phyloP scores from a whole-genome alignment of 2,113 vertebrate species.

The Thermophis baileyi region DNA sequence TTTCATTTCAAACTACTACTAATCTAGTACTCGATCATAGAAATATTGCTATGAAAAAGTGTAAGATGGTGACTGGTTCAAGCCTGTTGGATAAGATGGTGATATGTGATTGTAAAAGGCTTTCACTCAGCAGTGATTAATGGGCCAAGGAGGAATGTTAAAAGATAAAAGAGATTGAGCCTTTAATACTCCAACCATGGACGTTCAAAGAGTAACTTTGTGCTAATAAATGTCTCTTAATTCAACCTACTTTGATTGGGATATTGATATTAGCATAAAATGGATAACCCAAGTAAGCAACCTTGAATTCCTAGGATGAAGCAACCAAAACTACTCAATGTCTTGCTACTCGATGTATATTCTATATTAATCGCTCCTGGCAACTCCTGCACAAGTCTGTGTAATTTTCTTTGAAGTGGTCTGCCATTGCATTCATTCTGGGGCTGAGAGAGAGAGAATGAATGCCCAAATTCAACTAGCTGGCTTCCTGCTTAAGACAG shows the following conservation, averaged over 20 bases:
- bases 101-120: background rate
- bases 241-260: background rate
- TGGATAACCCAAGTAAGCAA: background rate
- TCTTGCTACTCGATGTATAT: background rate
- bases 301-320: background rate
- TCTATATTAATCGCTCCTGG: background rate
- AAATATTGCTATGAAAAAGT: background rate
- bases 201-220: background rate
- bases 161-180: background rate
- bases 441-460: background rate
- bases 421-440: background rate
- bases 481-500: background rate
- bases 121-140: background rate
- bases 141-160: background rate
- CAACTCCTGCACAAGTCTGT: background rate
- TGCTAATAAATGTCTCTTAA: background rate
- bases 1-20: background rate
- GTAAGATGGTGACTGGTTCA: background rate
- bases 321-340: background rate
- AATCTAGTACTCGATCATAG: background rate
- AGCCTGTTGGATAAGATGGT: background rate
- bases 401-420: background rate
- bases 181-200: background rate
- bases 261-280: background rate
- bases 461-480: background rate